Conservation (phyloP, 2,113 vertebrate genomes). For the Solea solea region DNA sequence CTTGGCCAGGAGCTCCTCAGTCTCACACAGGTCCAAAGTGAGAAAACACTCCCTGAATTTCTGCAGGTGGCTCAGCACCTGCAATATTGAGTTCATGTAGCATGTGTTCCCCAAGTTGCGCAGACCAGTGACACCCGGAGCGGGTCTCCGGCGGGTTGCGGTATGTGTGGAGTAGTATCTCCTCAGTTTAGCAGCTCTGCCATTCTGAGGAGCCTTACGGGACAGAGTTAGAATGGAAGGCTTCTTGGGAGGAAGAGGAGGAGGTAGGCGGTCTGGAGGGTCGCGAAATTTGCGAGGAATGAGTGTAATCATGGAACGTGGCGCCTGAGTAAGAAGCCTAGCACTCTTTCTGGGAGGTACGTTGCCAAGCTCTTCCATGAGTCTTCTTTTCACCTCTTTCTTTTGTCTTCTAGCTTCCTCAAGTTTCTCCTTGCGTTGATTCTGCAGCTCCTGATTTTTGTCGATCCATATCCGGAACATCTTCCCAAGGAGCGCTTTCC, state of each 20-base stretch:
- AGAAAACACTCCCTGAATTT: conserved; percentile 99
- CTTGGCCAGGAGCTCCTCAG: conserved; percentile 92
- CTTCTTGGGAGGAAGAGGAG: conserved; percentile 68
- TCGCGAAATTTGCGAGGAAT: conserved; percentile 88
- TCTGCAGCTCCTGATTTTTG: conserved; percentile 83
- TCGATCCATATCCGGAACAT: conserved; percentile 85
- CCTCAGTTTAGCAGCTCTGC: conserved; percentile 68
- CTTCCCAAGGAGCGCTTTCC: conserved; percentile 87
- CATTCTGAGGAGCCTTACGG: conserved; percentile 69
- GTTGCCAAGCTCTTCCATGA: conserved; percentile 91
- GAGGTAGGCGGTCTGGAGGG: conserved; percentile 78
- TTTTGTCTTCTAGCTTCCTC: conserved; percentile 87
- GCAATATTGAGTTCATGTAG: conserved; percentile 99
- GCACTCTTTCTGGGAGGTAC: conserved; percentile 95
- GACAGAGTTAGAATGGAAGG: conserved; percentile 65
- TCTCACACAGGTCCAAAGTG: conserved; percentile 94
- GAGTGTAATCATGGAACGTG: conserved; percentile 82
- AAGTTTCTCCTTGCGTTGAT: conserved; percentile 82
- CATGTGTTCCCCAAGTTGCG: conserved; percentile 98
- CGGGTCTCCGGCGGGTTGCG: conserved; percentile 82
- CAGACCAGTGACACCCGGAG: conserved; percentile 95
- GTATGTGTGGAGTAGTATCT: conserved; percentile 82
- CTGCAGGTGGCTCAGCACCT: conserved; percentile 98
- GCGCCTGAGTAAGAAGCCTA: conserved; percentile 88
- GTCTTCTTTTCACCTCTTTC: conserved; percentile 89